Conservation (phyloP, 2,797 vertebrate species). For the Schizopygopsis pylzovi region DNA sequence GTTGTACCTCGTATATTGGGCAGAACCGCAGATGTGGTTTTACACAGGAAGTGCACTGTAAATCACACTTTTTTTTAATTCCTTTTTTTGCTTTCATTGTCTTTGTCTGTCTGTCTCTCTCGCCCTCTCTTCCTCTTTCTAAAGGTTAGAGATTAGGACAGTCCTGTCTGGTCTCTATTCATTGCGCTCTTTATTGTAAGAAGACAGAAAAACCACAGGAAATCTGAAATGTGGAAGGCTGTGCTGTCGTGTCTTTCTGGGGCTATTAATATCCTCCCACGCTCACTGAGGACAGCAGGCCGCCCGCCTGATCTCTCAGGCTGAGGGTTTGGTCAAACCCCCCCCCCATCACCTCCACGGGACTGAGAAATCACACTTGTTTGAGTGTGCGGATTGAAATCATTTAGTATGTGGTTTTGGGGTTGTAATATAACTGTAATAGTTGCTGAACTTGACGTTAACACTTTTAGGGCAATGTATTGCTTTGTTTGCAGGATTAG, state of each 20-base stretch:
- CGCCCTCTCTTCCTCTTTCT: slow-evolving; percentile 46
- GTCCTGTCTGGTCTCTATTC: slow-evolving; percentile 25
- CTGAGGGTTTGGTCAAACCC: background rate
- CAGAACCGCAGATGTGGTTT: slow-evolving; percentile 40
- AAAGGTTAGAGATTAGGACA: slow-evolving; percentile 25
- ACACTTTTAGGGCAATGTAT: background rate
- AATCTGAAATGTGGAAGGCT: slow-evolving; percentile 54
- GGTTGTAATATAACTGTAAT: background rate
- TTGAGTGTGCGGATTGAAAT: background rate
- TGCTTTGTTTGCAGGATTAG: background rate
- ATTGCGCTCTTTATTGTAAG: background rate
- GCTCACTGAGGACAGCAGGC: slow-evolving; percentile 60
- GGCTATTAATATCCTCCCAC: slow-evolving; percentile 78
- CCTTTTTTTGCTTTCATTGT: slow-evolving; percentile 40
- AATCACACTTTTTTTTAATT: slow-evolving; percentile 62
- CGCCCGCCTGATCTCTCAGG: slow-evolving; percentile 1
- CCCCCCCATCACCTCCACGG: background rate
- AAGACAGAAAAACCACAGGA: slow-evolving; percentile 27
- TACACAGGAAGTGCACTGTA: slow-evolving; percentile 48
- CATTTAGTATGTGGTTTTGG: background rate
- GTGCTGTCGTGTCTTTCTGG: slow-evolving; percentile 70
- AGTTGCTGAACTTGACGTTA: background rate
- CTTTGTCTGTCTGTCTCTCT: slow-evolving; percentile 42
- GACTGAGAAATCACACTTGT: background rate
- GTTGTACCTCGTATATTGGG: background rate